A percentile compares a stretch with the other conserved stretches of the same genome.
phyloP scores from a whole-genome alignment of 2,888 invertebrate genomes.

The Criorhina ranunculi region DNA sequence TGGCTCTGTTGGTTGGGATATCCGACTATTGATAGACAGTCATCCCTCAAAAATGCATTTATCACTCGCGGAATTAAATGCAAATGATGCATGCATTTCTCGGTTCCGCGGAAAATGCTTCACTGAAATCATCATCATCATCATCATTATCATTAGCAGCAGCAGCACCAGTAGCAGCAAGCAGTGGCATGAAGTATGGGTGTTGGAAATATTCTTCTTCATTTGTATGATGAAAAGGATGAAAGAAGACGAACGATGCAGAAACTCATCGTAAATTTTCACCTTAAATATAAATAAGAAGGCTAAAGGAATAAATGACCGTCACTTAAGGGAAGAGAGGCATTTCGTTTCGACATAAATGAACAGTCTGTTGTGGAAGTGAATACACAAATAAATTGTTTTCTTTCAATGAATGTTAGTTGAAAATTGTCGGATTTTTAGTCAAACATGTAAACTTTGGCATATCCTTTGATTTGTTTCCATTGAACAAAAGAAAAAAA shows the following conservation, averaged over 20 bases:
- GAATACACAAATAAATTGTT: background rate
- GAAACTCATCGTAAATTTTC: slow-evolving; percentile 53
- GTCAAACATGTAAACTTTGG: no score
- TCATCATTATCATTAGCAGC: slow-evolving; percentile 24
- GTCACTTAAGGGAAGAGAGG: background rate
- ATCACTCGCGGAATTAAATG: slow-evolving; percentile 68
- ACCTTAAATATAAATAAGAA: slow-evolving; percentile 34
- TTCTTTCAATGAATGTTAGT: no score
- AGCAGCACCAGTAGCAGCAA: background rate
- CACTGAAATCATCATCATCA: slow-evolving; percentile 57
- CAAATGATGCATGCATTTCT: slow-evolving; percentile 69
- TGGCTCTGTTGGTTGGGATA: slow-evolving; percentile 4
- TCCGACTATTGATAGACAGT: slow-evolving; percentile 50
- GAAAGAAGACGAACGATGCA: slow-evolving; percentile 52
- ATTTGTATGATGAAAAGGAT: slow-evolving; percentile 30
- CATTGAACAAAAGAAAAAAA: no score
- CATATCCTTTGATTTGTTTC: no score
- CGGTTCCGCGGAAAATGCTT: slow-evolving; percentile 47
- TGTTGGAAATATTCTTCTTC: slow-evolving; percentile 37
- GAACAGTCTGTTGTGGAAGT: slow-evolving; percentile 39
- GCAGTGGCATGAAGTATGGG: background rate
- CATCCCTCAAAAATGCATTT: slow-evolving; percentile 66
- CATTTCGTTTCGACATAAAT: background rate
- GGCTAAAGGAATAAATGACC: slow-evolving; percentile 34
- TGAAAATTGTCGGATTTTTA: no score